phyloP scores from a whole-genome alignment of 2,797 vertebrate genomes.

The Hemibagrus guttatus region DNA sequence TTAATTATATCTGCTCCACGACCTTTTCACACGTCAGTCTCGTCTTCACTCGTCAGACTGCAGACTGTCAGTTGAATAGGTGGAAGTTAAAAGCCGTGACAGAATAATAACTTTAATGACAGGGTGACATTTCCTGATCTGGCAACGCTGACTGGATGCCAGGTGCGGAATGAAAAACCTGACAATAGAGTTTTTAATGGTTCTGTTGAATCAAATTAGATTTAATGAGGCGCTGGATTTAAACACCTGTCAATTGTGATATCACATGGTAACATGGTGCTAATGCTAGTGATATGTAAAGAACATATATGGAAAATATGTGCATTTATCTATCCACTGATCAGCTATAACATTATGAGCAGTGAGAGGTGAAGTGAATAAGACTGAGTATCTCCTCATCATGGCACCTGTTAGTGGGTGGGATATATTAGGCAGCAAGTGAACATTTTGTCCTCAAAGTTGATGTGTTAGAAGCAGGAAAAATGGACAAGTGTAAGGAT shows the following conservation, averaged over 20 bases:
- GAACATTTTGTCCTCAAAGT: no score
- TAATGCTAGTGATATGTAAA: not conserved
- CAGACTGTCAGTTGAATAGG: slow-evolving; percentile 14
- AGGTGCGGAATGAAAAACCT: not conserved
- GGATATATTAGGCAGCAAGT: no score
- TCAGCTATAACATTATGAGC: no score
- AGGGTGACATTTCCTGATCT: slow-evolving; percentile 21
- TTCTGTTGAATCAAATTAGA: not conserved
- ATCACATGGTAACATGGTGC: not conserved
- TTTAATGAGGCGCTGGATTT: not conserved
- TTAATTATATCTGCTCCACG: not conserved
- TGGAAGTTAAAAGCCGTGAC: slow-evolving; percentile 7
- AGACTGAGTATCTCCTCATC: no score
- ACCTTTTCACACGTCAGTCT: not conserved
- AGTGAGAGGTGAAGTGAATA: no score
- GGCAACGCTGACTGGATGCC: not conserved
- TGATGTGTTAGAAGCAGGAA: no score
- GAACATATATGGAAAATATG: not conserved
- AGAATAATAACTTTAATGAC: slow-evolving; percentile 23
- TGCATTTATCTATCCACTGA: no score
- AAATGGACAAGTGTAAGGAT: no score
- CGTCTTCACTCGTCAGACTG: not conserved
- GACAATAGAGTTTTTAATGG: not conserved
- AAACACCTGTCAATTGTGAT: not conserved
- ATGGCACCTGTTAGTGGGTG: no score